Conservation (phyloP, 2,888 invertebrate genomes). For the Lasioglossum zephyrum region DNA sequence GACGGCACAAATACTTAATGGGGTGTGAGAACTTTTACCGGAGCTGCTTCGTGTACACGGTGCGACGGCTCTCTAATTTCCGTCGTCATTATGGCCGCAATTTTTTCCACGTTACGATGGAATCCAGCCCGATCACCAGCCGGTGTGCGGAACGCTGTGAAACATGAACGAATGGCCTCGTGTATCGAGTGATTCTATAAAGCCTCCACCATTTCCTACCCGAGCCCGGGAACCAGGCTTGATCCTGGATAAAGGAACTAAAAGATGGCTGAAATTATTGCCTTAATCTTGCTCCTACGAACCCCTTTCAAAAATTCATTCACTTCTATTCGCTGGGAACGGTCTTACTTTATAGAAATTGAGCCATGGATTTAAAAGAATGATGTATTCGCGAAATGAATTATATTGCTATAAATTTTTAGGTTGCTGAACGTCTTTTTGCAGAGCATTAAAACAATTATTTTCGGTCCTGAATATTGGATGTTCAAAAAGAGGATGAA, state of each 20-base stretch:
- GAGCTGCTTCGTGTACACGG: constrained; percentile 13
- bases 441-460: neutral
- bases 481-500: neutral
- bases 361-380: neutral
- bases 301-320: neutral
- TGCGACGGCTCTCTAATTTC: constrained; percentile 47
- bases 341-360: neutral
- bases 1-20: constrained; percentile 57
- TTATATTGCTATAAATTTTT: neutral
- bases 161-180: neutral
- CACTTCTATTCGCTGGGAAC: neutral
- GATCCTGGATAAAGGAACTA: neutral
- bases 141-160: neutral
- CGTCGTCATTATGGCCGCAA: constrained; percentile 38
- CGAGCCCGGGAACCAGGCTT: neutral
- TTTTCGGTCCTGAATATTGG: neutral
- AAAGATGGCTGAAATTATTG: neutral
- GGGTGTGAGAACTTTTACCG: constrained; percentile 55
- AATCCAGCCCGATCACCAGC: neutral
- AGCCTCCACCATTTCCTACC: neutral
- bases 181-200: neutral
- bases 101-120: constrained; percentile 4
- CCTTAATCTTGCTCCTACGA: neutral
- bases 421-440: neutral
- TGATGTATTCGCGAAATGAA: neutral